A percentile compares a stretch with the other conserved stretches of the same genome.
Evolutionary conservation across 2,797 vertebrate species (phyloP).

Genomic region (Danio aesculapii): DNA sequence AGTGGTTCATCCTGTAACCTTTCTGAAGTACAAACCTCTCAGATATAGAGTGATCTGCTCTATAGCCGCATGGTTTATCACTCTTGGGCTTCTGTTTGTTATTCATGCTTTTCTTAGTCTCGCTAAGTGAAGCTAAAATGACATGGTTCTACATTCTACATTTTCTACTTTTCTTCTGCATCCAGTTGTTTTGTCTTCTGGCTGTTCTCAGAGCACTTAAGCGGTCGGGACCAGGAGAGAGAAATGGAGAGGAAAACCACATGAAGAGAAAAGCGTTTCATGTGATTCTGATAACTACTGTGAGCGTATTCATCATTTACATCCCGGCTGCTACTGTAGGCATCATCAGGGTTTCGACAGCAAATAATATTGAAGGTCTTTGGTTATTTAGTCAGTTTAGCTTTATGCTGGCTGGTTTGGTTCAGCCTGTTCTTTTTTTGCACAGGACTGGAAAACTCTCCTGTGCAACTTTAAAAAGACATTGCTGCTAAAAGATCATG

Average conservation of each 20-base stretch:
- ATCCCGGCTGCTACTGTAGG: background rate
- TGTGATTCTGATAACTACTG: background rate
- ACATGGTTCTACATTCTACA: background rate
- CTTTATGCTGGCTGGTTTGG: background rate
- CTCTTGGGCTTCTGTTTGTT: background rate
- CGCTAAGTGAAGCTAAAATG: no score
- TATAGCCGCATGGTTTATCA: background rate
- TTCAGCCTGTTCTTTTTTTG: slow-evolving; percentile 29
- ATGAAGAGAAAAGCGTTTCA: slow-evolving; percentile 11
- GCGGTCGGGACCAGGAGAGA: slow-evolving; percentile 11
- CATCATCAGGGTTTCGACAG: background rate
- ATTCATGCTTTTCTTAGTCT: background rate
- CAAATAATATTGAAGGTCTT: no score
- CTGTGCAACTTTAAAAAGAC: background rate
- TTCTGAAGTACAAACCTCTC: background rate
- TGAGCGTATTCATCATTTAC: background rate
- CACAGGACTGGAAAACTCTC: background rate
- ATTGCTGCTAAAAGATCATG: background rate
- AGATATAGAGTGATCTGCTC: slow-evolving; percentile 12
- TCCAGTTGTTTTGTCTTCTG: background rate
- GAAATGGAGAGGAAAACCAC: background rate
- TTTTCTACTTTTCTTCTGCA: background rate
- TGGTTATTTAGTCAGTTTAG: background rate
- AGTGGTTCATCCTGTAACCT: no score
- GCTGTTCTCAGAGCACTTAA: background rate